Conservation (phyloP, 1,140 invertebrate species). For the Aplysia californica region DNA sequence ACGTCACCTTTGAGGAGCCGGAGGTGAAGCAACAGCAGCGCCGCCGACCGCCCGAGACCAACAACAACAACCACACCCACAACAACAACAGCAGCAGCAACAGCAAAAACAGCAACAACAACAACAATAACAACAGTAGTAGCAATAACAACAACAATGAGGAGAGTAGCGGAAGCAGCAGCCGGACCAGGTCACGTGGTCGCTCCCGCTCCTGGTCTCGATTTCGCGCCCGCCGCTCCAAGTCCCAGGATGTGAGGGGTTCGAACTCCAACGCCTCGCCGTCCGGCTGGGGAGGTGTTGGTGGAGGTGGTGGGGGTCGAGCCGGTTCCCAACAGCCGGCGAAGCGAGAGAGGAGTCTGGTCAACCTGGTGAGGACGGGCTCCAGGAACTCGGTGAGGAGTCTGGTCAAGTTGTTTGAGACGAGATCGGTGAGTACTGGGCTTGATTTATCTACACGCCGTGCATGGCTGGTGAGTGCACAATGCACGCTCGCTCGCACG, state of each 20-base stretch:
- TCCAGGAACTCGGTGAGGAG: constrained; percentile 37
- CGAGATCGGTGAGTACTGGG: constrained; percentile 16
- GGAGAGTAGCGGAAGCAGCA: background rate
- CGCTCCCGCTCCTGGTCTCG: constrained; percentile 22
- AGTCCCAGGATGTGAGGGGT: constrained; percentile 29
- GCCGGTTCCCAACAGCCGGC: background rate
- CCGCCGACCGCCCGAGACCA: background rate
- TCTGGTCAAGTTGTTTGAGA: constrained; percentile 39
- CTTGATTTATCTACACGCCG: background rate
- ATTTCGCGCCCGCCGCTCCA: constrained; percentile 26
- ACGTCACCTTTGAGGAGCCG: constrained; percentile 14
- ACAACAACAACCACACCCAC: background rate
- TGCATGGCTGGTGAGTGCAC: too few relatives aligned
- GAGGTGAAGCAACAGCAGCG: background rate
- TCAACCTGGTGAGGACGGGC: constrained; percentile 35
- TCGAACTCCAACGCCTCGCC: background rate
- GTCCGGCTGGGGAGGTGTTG: background rate
- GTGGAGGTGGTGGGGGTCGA: background rate
- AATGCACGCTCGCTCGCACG: too few relatives aligned
- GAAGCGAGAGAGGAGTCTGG: constrained; percentile 34
- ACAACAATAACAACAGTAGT: background rate
- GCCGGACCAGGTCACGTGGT: constrained; percentile 12
- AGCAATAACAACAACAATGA: background rate
- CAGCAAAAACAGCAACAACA: background rate
- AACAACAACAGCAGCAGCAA: background rate